Evolutionary conservation across 2,797 vertebrate species (phyloP), one percentile per base, ranked within the genome.

Genomic region (Pelobates cultripes): DNA sequence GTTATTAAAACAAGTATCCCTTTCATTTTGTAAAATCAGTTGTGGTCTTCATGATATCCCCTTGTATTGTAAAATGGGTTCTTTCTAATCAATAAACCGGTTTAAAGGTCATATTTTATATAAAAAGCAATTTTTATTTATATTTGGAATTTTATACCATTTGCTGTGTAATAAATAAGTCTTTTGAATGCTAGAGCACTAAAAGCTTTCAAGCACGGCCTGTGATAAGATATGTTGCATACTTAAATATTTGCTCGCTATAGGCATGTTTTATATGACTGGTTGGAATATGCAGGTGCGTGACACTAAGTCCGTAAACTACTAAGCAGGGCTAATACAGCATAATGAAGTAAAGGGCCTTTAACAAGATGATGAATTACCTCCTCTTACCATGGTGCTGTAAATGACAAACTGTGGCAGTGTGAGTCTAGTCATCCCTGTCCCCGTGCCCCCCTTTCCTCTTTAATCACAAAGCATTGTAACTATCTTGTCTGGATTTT

Each of bases 91-190:
- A 57, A 12, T 57, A 14, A 57, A 2, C 28, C 1, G 10, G 10
- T 12, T 12, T 1, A 14, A 57, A 57, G 55, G 9, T 57, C 55
- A 12, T 57, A 43, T 28, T 28, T 28, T 61, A 42, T 73, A 60
- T 73, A 43, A 60, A 55, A 73, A 61, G 40, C 41, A 60, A 61
- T 73, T 42, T 28, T 43, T 73, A 73, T 73, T 13, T 41, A 8
- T 42, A 60, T 14, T 2, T 53, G 53, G 40, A 13, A 42, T 73
- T 73, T 73, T 73, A 53, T 73, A 41, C 70, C 45, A 40, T 55
- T 73, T 55, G 9, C 70, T 64, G 61, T 17, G 4, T 15, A 61
- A 61, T 61, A n/a, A 64, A n/a, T n/a, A n/a, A n/a, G n/a, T 7
- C 40, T 64, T 64, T n/a, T 64, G n/a, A 61, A 14, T 61, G 57